Evolutionary conservation across 2,113 vertebrate species (phyloP), one percentile per base, ranked within the genome.

Genomic region (Eidolon helvum): DNA sequence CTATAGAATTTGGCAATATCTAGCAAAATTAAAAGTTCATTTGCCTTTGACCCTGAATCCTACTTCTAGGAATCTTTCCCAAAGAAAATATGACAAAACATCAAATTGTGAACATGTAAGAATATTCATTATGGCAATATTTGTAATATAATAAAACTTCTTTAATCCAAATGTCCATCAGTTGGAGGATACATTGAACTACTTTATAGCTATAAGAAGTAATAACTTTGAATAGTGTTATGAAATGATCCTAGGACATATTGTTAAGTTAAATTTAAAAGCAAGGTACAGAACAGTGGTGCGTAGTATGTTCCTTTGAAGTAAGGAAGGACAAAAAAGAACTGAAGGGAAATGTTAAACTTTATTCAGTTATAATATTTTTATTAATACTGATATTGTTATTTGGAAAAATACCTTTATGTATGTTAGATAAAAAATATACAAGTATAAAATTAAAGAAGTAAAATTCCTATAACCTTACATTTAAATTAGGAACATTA

Each of bases 361-460:
- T 94, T 88, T 74, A 53, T 78, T 75, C 68, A 77, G 19, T 82
- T 65, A 53, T 53, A 12, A 38, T 19, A 11, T 45, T 77, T 84
- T 93, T 57, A 55, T 82, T 83, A 83, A 55, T 57, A 24, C 12
- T 79, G 53, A 69, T 77, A 69, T 40, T 66, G 26, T 40, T 88
- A 65, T 83, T 79, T 79, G 28, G 48, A 90, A 93, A 78, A 89
- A 43, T 80, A 79, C 30, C 80, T 35, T 69, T 82, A 83, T 24
- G 43, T 24, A 59, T 48, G 18, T 55, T 75, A 83, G 48, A 57
- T 38, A 19, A 88, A 83, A 57, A 59, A 74, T 66, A 75, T 55
- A 40, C n/a, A 94, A 89, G 43, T 90, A 48, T 75, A 90, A 82
- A 89, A 61, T 65, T 26, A 88, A 80, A 87, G 61, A 68, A 45